Percentiles rank a stretch among this genome's conserved stretches.
Evolutionary conservation across 2,113 vertebrate genomes (phyloP).

Genomic region (Tychaedon coryphoeus): DNA sequence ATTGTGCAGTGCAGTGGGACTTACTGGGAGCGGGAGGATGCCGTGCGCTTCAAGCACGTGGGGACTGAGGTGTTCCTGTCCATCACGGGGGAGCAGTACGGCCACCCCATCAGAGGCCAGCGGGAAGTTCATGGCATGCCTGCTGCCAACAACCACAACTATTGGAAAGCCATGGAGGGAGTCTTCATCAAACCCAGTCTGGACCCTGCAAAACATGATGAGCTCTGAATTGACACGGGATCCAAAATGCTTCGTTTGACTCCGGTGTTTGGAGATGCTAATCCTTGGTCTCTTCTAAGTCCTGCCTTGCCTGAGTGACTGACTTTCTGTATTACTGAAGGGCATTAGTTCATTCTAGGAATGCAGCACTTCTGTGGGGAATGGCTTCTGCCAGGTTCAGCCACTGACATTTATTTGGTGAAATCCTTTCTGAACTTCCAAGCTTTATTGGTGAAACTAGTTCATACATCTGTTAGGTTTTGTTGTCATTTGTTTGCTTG

Average conservation of each 20-base stretch:
- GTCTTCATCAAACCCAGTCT: slow-evolving; percentile 90
- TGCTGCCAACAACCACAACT: slow-evolving; percentile 83
- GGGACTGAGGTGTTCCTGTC: slow-evolving; percentile 91
- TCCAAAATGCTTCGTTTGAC: background rate
- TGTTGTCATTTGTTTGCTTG: background rate
- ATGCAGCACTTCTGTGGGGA: slow-evolving; percentile 28
- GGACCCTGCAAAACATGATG: slow-evolving; percentile 80
- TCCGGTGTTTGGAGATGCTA: background rate
- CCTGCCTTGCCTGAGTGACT: background rate
- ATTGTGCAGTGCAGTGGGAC: slow-evolving; percentile 85
- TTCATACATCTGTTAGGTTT: background rate
- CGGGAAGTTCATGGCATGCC: slow-evolving; percentile 90
- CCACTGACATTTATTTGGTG: background rate
- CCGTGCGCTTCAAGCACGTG: slow-evolving; percentile 88
- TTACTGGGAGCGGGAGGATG: slow-evolving; percentile 87
- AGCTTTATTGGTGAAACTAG: background rate
- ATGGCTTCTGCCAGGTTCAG: background rate
- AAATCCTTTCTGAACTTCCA: background rate
- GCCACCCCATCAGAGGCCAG: slow-evolving; percentile 92
- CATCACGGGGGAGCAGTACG: slow-evolving; percentile 92
- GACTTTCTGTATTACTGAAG: background rate
- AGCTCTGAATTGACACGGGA: slow-evolving; percentile 78
- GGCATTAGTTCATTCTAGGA: slow-evolving; percentile 43
- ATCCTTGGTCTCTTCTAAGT: slow-evolving; percentile 15
- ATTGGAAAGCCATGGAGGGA: slow-evolving; percentile 94